A percentile compares a stretch with the other conserved stretches of the same genome.
phyloP scores from a whole-genome alignment of 2,113 vertebrate species.

The Oreochromis aureus region DNA sequence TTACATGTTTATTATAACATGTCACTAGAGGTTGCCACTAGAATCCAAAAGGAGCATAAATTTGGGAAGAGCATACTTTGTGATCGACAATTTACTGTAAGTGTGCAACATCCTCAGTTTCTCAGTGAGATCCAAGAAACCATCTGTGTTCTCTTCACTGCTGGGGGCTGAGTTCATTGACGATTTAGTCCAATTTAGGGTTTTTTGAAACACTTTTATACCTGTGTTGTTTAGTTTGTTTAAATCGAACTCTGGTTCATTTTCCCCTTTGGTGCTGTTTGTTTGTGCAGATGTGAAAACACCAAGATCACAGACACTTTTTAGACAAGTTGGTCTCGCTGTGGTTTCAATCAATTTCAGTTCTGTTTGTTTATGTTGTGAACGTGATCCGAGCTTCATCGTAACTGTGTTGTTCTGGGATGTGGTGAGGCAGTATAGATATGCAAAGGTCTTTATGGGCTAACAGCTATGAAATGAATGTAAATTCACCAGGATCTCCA shows the following conservation, averaged over 20 bases:
- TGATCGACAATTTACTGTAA: accelerated
- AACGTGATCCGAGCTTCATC: background rate
- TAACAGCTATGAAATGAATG: too few relatives aligned
- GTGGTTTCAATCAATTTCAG: background rate
- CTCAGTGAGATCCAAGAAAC: background rate
- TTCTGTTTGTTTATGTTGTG: background rate
- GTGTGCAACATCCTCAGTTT: background rate
- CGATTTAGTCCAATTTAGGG: background rate
- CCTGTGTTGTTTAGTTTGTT: accelerated
- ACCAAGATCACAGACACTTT: background rate
- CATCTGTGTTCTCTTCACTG: background rate
- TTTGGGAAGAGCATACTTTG: background rate
- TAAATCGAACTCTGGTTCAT: background rate
- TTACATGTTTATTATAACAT: background rate
- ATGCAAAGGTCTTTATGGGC: too few relatives aligned
- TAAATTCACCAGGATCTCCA: too few relatives aligned
- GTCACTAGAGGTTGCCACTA: background rate
- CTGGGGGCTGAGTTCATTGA: background rate
- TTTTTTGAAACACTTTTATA: background rate
- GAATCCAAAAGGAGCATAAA: background rate
- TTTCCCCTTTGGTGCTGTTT: background rate
- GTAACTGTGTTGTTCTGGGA: too few relatives aligned
- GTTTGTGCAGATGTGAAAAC: background rate
- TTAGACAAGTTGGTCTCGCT: background rate
- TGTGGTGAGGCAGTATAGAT: too few relatives aligned